These are phyloP conservation scores for Calameuta idolon DNA, from an alignment of 2,888 invertebrate species.

Conservation along the genomic window DNA sequence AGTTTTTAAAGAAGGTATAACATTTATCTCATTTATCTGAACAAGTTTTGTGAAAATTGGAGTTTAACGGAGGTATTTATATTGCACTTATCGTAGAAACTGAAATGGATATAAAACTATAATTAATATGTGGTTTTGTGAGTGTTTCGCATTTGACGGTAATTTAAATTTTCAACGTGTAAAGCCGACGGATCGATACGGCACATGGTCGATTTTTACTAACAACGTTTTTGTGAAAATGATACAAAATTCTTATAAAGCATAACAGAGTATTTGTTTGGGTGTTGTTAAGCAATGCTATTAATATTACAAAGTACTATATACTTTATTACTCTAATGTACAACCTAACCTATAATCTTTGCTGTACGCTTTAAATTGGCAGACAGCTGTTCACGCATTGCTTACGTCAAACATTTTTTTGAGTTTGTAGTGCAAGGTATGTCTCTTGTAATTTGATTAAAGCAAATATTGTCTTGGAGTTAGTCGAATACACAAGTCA, in stretches of 20 bases:
- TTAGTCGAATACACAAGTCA: not conserved
- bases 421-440: not conserved
- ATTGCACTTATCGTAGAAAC: not conserved
- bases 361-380: not conserved
- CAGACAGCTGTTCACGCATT: not conserved
- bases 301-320: not conserved
- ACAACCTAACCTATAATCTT: not conserved
- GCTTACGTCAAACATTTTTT: not conserved
- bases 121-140: not conserved
- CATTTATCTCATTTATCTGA: not conserved
- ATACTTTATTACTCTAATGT: not conserved
- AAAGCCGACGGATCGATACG: constrained; percentile 35
- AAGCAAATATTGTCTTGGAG: not conserved
- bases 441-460: not conserved
- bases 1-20: not conserved
- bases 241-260: not conserved
- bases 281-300: not conserved
- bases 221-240: not conserved
- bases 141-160: not conserved
- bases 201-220: constrained; percentile 36
- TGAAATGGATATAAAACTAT: not conserved
- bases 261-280: not conserved
- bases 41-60: constrained; percentile 1
- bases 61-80: not conserved
- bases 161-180: constrained; percentile 3